Conservation (phyloP, 2,113 vertebrate genomes). For the Brachypodius melanocephalos region DNA sequence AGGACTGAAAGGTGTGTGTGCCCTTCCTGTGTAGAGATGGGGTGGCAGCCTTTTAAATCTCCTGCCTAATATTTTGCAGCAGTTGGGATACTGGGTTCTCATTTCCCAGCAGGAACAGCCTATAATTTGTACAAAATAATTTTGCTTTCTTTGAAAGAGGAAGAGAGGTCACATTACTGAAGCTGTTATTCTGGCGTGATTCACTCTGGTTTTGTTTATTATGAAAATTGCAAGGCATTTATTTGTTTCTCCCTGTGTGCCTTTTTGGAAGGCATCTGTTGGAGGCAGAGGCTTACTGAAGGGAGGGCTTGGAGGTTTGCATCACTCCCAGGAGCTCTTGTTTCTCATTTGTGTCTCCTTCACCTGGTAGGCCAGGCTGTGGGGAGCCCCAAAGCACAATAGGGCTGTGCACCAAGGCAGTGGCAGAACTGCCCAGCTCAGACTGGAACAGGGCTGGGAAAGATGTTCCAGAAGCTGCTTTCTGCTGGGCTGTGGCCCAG, state of each 20-base stretch:
- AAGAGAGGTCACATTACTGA: constrained; percentile 1
- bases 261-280: constrained; percentile 38
- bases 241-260: constrained; percentile 27
- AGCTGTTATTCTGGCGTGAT: constrained; percentile 30
- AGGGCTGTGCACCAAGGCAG: background rate
- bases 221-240: constrained; percentile 62
- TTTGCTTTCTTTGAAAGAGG: constrained; percentile 67
- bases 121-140: constrained; percentile 66
- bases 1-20: background rate
- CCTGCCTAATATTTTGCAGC: constrained; percentile 14
- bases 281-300: background rate
- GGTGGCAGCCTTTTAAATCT: background rate
- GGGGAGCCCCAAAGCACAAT: background rate
- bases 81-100: constrained; percentile 41
- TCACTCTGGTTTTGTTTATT: constrained; percentile 66
- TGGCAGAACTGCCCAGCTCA: background rate
- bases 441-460: background rate
- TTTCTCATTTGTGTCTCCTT: background rate
- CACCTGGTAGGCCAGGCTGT: fast-evolving
- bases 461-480: background rate
- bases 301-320: background rate
- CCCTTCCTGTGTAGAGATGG: background rate
- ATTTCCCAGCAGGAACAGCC: constrained; percentile 35
- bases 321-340: background rate
- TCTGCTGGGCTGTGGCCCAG: background rate